Evolutionary conservation across 2,113 vertebrate species (phyloP).

Genomic region (Leptobrachium leishanense): DNA sequence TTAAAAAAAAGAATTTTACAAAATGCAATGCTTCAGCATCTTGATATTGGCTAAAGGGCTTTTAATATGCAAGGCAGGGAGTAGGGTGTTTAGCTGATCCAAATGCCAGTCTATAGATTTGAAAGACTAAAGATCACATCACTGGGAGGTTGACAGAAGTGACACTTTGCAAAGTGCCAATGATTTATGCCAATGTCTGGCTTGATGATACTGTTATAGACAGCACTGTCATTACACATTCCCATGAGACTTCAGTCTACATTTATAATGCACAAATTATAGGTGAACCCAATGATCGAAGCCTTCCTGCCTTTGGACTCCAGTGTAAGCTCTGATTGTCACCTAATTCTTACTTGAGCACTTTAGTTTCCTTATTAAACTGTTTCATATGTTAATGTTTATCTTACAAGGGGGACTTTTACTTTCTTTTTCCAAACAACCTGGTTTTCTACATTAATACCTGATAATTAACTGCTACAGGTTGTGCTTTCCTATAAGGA

Average conservation of each 20-base stretch:
- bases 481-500: too few species aligned
- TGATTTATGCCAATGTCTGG: conserved; percentile 94
- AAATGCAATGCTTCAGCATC: conserved; percentile 74
- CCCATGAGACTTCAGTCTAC: conserved; percentile 74
- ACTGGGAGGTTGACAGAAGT: conserved; percentile 89
- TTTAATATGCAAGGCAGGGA: conserved; percentile 90
- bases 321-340: conserved; percentile 66
- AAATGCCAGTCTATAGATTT: conserved; percentile 99
- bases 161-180: conserved; percentile 91
- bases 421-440: neutral
- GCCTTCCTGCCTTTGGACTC: conserved; percentile 73
- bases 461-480: neutral
- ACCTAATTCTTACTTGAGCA: conserved; percentile 55
- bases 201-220: conserved; percentile 91
- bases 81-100: conserved; percentile 83
- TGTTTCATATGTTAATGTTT: conserved; percentile 1
- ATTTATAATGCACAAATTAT: conserved; percentile 89
- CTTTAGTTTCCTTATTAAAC: conserved; percentile 48
- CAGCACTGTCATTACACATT: conserved; percentile 94
- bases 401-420: too few species aligned
- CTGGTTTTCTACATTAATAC: neutral
- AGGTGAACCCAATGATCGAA: conserved; percentile 81
- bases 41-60: conserved; percentile 73
- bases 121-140: conserved; percentile 99
- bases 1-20: conserved; percentile 76